These are phyloP conservation scores for Rhinoderma darwinii DNA, from an alignment of 2,113 vertebrate species.

Conservation along the genomic window DNA sequence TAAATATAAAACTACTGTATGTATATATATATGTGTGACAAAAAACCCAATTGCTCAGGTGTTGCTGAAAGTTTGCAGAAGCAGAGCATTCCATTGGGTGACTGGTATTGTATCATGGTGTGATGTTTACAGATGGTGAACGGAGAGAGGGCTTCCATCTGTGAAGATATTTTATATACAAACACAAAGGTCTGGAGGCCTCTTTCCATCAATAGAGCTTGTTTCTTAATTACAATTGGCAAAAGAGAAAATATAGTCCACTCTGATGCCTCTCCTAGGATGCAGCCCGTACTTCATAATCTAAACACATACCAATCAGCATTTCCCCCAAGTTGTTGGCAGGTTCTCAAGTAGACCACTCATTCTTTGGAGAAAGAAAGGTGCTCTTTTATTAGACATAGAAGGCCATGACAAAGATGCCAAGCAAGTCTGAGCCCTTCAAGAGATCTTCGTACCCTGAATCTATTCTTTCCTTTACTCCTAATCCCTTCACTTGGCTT, in stretches of 20 bases:
- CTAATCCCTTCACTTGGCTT: slow-evolving; percentile 59
- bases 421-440: neutral
- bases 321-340: slow-evolving; percentile 6
- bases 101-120: slow-evolving; percentile 23
- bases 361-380: slow-evolving; percentile 47
- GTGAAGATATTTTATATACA: slow-evolving; percentile 26
- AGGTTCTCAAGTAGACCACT: neutral
- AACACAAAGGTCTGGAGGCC: slow-evolving; percentile 38
- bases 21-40: neutral
- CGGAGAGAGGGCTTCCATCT: slow-evolving; percentile 10
- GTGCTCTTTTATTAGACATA: slow-evolving; percentile 42
- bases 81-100: neutral
- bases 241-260: slow-evolving; percentile 20
- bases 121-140: slow-evolving; percentile 29
- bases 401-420: neutral
- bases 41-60: neutral
- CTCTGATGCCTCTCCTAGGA: neutral
- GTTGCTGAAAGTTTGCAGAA: neutral
- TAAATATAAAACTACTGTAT: neutral
- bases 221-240: slow-evolving; percentile 42
- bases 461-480: slow-evolving; percentile 51
- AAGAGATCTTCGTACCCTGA: slow-evolving; percentile 36
- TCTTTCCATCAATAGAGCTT: slow-evolving; percentile 18
- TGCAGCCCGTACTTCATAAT: slow-evolving; percentile 35
- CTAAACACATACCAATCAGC: neutral